These are phyloP conservation scores for Holothuria leucospilota DNA, from an alignment of 53 echinoderm and acorn worm genomes.

Conservation along the genomic window DNA sequence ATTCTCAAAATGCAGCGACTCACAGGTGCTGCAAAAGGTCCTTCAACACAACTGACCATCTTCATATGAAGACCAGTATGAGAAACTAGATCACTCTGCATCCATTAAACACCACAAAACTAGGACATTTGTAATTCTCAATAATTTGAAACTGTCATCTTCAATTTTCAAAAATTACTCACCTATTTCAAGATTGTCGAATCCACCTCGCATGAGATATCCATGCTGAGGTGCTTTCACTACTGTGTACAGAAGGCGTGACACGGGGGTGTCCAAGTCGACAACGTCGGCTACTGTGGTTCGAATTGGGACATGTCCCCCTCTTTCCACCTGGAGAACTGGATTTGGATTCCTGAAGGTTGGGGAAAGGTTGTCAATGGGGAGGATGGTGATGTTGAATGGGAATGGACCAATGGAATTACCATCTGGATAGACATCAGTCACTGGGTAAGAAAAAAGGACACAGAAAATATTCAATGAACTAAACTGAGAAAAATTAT, in stretches of 20 bases:
- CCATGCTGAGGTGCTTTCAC: conserved; percentile 68
- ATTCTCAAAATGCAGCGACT: too few species aligned
- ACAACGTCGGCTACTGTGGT: conserved; percentile 64
- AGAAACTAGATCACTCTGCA: too few species aligned
- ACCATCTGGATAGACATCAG: conserved; percentile 58
- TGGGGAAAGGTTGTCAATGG: conserved; percentile 70
- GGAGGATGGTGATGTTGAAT: conserved; percentile 85
- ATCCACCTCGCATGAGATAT: conserved; percentile 69
- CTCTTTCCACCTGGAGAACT: conserved; percentile 71
- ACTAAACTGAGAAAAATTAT: too few species aligned
- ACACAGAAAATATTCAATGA: background rate
- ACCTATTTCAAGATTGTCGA: conserved; percentile 56
- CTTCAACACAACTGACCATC: too few species aligned
- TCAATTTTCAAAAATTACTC: background rate
- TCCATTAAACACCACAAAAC: too few species aligned
- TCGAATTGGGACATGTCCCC: conserved; percentile 74
- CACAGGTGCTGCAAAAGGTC: too few species aligned
- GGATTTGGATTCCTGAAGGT: conserved; percentile 71
- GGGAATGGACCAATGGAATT: conserved; percentile 83
- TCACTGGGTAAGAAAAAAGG: conserved; percentile 25
- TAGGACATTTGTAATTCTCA: too few species aligned
- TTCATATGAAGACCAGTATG: too few species aligned
- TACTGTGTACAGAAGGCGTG: conserved; percentile 77
- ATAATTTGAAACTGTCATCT: too few species aligned
- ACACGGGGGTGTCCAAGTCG: conserved; percentile 73